Conservation (phyloP, 2,113 vertebrate genomes). For the Phalacrocorax carbo region DNA sequence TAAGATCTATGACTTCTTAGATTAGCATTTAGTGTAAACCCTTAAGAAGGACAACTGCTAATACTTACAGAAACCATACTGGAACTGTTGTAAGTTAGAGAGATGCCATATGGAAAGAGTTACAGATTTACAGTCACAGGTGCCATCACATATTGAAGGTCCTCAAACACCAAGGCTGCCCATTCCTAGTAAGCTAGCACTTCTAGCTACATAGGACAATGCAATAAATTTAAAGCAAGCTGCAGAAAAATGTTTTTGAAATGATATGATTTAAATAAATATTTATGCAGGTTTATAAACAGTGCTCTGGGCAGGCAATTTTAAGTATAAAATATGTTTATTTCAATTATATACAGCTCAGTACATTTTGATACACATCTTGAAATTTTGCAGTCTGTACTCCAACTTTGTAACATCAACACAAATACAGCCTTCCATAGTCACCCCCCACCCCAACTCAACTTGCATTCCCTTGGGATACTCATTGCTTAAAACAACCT, state of each 20-base stretch:
- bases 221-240: background rate
- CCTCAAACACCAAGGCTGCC: background rate
- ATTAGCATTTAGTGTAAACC: background rate
- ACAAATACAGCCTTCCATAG: background rate
- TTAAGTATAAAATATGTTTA: constrained; percentile 70
- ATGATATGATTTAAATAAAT: background rate
- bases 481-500: background rate
- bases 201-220: background rate
- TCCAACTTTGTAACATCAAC: constrained; percentile 44
- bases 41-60: background rate
- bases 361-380: constrained; percentile 33
- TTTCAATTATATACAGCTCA: constrained; percentile 66
- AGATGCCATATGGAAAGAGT: background rate
- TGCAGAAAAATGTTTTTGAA: background rate
- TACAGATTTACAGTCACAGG: background rate
- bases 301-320: constrained; percentile 47
- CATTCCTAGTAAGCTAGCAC: background rate
- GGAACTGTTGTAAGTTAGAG: background rate
- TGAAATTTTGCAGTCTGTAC: background rate
- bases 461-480: background rate
- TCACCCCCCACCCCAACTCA: background rate
- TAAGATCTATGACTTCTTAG: background rate
- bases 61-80: background rate
- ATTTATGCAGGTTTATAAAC: constrained; percentile 26
- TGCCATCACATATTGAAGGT: background rate